phyloP scores from a whole-genome alignment of 1,140 invertebrate species.

The Coelopa frigida region DNA sequence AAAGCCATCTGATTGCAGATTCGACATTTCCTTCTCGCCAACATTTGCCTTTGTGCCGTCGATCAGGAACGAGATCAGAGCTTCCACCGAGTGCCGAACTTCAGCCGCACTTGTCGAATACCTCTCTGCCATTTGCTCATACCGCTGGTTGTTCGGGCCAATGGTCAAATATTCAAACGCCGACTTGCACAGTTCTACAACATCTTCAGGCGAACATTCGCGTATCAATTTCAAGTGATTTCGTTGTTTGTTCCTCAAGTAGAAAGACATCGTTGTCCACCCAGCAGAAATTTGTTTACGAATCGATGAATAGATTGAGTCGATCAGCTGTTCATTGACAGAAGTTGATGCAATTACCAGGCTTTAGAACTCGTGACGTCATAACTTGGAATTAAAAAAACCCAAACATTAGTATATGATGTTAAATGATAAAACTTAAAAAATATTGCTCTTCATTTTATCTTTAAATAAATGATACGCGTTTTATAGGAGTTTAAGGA shows the following conservation, averaged over 20 bases:
- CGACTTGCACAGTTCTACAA: conserved; percentile 33
- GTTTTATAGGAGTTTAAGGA: too few species aligned
- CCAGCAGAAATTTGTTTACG: too few species aligned
- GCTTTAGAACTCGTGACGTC: too few species aligned
- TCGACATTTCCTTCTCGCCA: conserved; percentile 12
- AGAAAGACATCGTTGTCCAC: conserved; percentile 17
- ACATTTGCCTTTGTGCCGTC: conserved; percentile 22
- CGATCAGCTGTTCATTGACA: too few species aligned
- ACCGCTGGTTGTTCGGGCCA: conserved; percentile 27
- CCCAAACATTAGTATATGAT: too few species aligned
- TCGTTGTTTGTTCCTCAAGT: conserved; percentile 25
- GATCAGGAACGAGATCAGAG: conserved; percentile 33
- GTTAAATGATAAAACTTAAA: too few species aligned
- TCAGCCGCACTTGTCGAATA: conserved; percentile 14
- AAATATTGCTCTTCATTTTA: too few species aligned
- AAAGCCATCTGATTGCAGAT: conserved; percentile 21
- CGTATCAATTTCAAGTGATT: conserved; percentile 23
- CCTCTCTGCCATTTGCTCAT: conserved; percentile 26
- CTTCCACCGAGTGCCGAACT: conserved; percentile 29
- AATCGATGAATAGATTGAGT: too few species aligned
- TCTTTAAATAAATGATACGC: too few species aligned
- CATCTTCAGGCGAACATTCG: conserved; percentile 23
- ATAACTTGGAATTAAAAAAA: too few species aligned
- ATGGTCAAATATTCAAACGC: conserved; percentile 37
- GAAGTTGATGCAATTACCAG: too few species aligned